Conservation (phyloP, 2,797 vertebrate genomes). For the Borostomias antarcticus region DNA sequence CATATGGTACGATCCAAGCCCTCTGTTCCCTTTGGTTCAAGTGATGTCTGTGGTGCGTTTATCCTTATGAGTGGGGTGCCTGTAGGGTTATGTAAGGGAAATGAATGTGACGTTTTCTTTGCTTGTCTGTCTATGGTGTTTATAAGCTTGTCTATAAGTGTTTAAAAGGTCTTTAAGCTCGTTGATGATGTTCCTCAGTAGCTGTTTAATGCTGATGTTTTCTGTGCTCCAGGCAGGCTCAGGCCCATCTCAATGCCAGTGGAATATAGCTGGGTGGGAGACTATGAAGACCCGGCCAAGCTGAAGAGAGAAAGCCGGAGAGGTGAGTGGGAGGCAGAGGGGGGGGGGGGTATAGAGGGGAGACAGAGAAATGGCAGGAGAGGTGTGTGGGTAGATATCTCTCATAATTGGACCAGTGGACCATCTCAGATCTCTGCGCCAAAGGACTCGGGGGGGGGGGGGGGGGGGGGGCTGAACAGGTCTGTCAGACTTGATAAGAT, state of each 20-base stretch:
- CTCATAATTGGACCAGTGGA: constrained; percentile 54
- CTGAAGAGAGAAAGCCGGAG: constrained; percentile 94
- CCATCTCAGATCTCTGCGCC: constrained; percentile 65
- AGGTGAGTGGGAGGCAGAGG: constrained; percentile 77
- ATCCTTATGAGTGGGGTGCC: constrained; percentile 9
- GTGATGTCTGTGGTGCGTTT: constrained; percentile 9
- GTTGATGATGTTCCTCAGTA: constrained; percentile 26
- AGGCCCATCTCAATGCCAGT: constrained; percentile 99
- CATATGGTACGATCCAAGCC: constrained; percentile 94
- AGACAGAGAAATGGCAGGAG: neutral
- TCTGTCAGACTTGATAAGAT: constrained; percentile 68
- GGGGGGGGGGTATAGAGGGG: constrained; percentile 28
- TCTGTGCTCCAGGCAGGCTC: constrained; percentile 85
- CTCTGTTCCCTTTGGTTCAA: neutral
- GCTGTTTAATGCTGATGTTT: constrained; percentile 40
- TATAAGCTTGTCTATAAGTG: neutral
- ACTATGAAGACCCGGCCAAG: constrained; percentile 96
- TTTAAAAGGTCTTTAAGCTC: constrained; percentile 25
- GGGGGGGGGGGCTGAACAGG: constrained; percentile 58
- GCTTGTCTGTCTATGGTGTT: constrained; percentile 38
- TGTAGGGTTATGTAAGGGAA: constrained; percentile 23
- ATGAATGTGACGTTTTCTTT: constrained; percentile 28
- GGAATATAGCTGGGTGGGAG: constrained; percentile 98
- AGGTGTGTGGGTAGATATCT: constrained; percentile 51
- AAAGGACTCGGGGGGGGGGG: constrained; percentile 55